A percentile compares a stretch with the other conserved stretches of the same genome.
phyloP scores from a whole-genome alignment of 2,113 vertebrate species.

The Tamias sibiricus region DNA sequence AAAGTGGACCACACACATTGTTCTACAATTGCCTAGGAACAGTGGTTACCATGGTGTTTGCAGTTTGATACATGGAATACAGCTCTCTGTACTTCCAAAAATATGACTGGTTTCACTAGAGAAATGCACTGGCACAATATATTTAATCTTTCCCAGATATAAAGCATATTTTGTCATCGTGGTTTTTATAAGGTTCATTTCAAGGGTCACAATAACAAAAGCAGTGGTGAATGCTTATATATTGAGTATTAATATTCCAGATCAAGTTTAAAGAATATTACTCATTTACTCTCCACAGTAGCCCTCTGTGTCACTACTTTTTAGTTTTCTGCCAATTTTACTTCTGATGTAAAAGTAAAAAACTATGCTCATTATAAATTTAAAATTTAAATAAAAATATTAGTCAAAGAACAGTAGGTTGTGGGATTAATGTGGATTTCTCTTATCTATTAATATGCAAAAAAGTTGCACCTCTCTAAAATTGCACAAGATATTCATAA shows the following conservation, averaged over 20 bases:
- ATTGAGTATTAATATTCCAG: background rate
- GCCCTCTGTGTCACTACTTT: background rate
- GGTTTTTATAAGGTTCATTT: constrained; percentile 35
- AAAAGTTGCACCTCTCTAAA: background rate
- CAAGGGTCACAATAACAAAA: background rate
- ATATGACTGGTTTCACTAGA: constrained; percentile 70
- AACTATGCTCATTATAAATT: constrained; percentile 7
- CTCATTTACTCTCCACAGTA: background rate
- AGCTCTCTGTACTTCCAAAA: constrained; percentile 75
- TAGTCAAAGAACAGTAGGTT: background rate
- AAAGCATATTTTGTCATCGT: background rate
- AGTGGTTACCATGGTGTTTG: constrained; percentile 74
- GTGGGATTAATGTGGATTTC: background rate
- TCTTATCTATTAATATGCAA: background rate
- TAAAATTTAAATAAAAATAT: background rate
- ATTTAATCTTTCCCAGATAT: constrained; percentile 17
- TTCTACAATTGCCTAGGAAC: constrained; percentile 77
- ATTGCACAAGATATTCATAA: background rate
- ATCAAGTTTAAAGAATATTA: background rate
- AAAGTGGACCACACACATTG: constrained; percentile 57
- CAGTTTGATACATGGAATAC: constrained; percentile 59
- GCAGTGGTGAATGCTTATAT: background rate
- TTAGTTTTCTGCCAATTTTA: constrained; percentile 8
- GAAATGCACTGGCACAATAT: background rate
- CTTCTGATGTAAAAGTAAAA: background rate